phyloP scores from a whole-genome alignment of 37 sponge, comb jelly and placozoan genomes.

The Aplysina aerophoba region DNA sequence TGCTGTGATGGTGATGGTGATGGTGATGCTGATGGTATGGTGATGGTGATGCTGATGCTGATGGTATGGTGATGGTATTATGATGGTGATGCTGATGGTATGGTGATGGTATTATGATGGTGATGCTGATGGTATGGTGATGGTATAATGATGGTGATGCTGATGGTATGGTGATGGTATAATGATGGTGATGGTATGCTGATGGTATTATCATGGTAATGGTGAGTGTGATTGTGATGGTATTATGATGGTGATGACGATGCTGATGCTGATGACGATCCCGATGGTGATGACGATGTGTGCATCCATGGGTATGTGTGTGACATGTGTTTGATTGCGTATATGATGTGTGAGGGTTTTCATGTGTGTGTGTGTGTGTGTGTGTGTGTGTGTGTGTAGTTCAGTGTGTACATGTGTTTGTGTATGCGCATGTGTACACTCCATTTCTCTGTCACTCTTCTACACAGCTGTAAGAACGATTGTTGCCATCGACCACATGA shows the following conservation, averaged over 20 bases:
- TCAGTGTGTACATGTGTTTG: neutral
- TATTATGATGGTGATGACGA: no score
- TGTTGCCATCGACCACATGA: conserved; percentile 44
- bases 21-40: no score
- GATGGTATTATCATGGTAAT: neutral
- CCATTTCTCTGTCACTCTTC: no score
- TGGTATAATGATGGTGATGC: neutral
- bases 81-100: no score
- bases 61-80: no score
- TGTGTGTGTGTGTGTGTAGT: neutral
- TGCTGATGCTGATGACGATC: no score
- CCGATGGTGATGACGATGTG: no score
- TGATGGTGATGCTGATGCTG: no score
- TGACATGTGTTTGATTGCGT: conserved; percentile 18
- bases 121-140: no score
- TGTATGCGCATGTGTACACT: conserved; percentile 2
- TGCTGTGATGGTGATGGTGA: no score
- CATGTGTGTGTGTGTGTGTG: neutral
- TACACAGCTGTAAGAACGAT: conserved; percentile 20
- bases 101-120: no score
- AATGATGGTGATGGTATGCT: conserved; percentile 3
- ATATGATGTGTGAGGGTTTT: conserved; percentile 16
- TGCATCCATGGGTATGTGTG: conserved; percentile 40
- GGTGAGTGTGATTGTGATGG: neutral
- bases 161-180: neutral